phyloP scores from a whole-genome alignment of 2,797 vertebrate species.

The Anguilla pacifica region DNA sequence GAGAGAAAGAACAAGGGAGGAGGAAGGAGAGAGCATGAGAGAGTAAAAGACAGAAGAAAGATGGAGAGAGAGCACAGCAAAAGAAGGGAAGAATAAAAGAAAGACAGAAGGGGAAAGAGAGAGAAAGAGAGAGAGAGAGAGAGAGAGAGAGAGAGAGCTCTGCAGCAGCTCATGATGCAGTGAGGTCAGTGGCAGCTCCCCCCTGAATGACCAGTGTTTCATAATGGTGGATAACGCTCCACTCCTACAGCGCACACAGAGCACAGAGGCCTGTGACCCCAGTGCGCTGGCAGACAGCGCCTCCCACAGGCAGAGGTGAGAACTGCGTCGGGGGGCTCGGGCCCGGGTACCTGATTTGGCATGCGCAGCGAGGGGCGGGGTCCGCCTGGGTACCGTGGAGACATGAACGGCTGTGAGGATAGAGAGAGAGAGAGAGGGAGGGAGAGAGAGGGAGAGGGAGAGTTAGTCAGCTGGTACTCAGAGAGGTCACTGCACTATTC shows the following conservation, averaged over 20 bases:
- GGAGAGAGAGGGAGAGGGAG: background rate
- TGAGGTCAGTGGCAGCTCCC: background rate
- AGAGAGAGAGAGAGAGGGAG: background rate
- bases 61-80: background rate
- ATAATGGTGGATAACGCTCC: background rate
- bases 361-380: slow-evolving; percentile 84
- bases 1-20: background rate
- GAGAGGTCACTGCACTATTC: slow-evolving; percentile 10
- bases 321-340: background rate
- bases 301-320: background rate
- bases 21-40: background rate
- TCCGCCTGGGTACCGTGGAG: slow-evolving; percentile 86
- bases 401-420: slow-evolving; percentile 84
- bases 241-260: background rate
- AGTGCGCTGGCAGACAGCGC: background rate
- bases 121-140: too few relatives aligned
- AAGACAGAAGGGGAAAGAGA: slow-evolving; percentile 3
- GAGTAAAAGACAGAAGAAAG: background rate
- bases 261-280: background rate
- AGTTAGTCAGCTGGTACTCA: background rate
- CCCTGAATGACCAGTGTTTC: background rate
- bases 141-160: background rate
- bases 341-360: slow-evolving; percentile 78
- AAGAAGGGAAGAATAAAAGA: background rate
- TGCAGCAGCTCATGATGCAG: background rate